Evolutionary conservation across 2,797 vertebrate genomes (phyloP).

Genomic region (Malacoctenus gilli): DNA sequence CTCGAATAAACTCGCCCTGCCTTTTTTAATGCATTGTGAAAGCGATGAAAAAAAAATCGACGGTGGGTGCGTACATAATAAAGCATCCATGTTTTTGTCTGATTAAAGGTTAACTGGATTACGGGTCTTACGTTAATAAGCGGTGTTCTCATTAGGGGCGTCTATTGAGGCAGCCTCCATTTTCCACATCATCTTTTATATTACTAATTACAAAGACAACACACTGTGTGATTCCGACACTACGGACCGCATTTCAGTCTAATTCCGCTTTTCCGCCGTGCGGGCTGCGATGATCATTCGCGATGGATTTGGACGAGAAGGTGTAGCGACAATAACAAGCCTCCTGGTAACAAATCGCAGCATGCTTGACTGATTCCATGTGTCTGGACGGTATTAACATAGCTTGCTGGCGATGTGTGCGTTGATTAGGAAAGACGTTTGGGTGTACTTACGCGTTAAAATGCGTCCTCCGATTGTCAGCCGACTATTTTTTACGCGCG

Average conservation of each 20-base stretch:
- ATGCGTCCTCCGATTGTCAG: constrained; percentile 57
- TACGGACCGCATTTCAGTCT: constrained; percentile 33
- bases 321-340: constrained; percentile 33
- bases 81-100: constrained; percentile 59
- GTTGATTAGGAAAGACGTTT: constrained; percentile 15
- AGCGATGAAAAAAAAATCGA: too few species aligned
- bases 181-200: constrained; percentile 40
- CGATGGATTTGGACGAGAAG: constrained; percentile 15
- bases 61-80: constrained; percentile 49
- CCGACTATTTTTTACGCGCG: constrained; percentile 45
- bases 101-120: constrained; percentile 72
- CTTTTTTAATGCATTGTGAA: constrained; percentile 67
- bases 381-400: background rate
- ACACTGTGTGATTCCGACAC: constrained; percentile 7
- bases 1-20: constrained; percentile 65
- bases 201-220: constrained; percentile 40
- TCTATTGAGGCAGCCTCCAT: constrained; percentile 48
- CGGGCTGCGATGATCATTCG: constrained; percentile 24
- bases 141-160: constrained; percentile 57
- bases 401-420: constrained; percentile 6
- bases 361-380: background rate
- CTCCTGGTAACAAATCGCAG: background rate
- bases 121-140: constrained; percentile 57
- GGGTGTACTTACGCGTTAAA: constrained; percentile 67
- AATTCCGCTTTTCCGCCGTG: constrained; percentile 12